These are phyloP conservation scores for Batillaria attramentaria DNA, from an alignment of 1,140 invertebrate genomes.

Conservation along the genomic window DNA sequence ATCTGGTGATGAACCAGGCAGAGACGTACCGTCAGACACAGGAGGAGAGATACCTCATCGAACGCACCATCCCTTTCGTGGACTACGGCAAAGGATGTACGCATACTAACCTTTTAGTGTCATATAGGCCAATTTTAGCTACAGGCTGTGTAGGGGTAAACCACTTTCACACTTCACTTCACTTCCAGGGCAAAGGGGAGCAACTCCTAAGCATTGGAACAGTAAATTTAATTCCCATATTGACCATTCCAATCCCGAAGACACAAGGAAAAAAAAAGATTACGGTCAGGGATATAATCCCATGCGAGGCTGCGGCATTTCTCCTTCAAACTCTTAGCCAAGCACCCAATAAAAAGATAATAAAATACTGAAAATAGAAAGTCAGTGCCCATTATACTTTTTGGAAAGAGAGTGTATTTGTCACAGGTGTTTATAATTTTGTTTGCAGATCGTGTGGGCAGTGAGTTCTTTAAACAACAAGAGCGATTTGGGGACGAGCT, in stretches of 20 bases:
- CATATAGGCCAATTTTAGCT: too few relatives aligned
- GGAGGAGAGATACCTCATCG: constrained; percentile 67
- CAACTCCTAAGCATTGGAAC: too few relatives aligned
- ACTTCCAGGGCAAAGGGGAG: too few relatives aligned
- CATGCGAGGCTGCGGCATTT: too few relatives aligned
- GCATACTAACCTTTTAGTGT: too few relatives aligned
- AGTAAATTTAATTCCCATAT: too few relatives aligned
- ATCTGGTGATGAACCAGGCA: constrained; percentile 68
- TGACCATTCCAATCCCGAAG: not conserved
- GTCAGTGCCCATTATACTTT: not conserved
- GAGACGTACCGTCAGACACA: constrained; percentile 64
- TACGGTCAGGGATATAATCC: too few relatives aligned
- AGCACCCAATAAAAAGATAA: not conserved
- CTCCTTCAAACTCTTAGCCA: too few relatives aligned
- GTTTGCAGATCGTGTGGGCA: constrained; percentile 65
- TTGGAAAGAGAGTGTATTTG: not conserved
- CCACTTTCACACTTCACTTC: too few relatives aligned
- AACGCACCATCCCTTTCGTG: constrained; percentile 65
- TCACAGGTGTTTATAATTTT: constrained; percentile 3
- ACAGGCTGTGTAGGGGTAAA: too few relatives aligned
- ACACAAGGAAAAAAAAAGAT: not conserved
- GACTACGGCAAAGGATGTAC: constrained; percentile 71
- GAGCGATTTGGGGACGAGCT: constrained; percentile 68
- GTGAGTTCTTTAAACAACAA: constrained; percentile 72
- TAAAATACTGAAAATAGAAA: not conserved